phyloP scores from a whole-genome alignment of 2,888 invertebrate genomes.

The Drosophila pullipes region DNA sequence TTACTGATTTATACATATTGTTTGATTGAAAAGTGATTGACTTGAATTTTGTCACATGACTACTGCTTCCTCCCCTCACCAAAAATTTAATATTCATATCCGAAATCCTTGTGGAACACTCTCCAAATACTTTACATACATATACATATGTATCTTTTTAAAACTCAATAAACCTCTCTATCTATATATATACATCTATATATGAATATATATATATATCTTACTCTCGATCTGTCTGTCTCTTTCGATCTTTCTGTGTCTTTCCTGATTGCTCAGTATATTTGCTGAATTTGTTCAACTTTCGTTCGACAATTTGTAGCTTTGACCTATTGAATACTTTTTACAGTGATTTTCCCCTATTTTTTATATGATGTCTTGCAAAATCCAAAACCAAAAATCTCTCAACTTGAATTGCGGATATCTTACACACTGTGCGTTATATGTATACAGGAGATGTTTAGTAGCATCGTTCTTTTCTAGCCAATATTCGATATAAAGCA shows the following conservation, averaged over 20 bases:
- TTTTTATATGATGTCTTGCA: conserved; percentile 13
- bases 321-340: conserved; percentile 15
- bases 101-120: conserved; percentile 2
- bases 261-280: conserved; percentile 26
- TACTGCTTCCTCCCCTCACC: conserved; percentile 21
- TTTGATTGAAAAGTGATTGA: conserved; percentile 47
- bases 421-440: conserved; percentile 33
- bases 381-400: neutral
- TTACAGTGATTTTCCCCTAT: conserved; percentile 9
- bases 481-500: conserved; percentile 14
- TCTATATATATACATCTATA: neutral
- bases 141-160: conserved; percentile 7
- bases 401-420: conserved; percentile 5
- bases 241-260: conserved; percentile 1
- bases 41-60: conserved; percentile 33
- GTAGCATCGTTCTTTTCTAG: conserved; percentile 18
- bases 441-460: conserved; percentile 21
- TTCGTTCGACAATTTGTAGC: conserved; percentile 29
- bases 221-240: conserved; percentile 4
- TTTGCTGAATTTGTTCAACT: conserved; percentile 19
- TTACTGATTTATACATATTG: conserved; percentile 14
- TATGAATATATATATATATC: neutral
- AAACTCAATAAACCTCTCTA: neutral
- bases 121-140: conserved; percentile 1
- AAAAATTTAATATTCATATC: conserved; percentile 10